Evolutionary conservation across 2,888 invertebrate genomes (phyloP).

Genomic region (Epicampocera succincta): DNA sequence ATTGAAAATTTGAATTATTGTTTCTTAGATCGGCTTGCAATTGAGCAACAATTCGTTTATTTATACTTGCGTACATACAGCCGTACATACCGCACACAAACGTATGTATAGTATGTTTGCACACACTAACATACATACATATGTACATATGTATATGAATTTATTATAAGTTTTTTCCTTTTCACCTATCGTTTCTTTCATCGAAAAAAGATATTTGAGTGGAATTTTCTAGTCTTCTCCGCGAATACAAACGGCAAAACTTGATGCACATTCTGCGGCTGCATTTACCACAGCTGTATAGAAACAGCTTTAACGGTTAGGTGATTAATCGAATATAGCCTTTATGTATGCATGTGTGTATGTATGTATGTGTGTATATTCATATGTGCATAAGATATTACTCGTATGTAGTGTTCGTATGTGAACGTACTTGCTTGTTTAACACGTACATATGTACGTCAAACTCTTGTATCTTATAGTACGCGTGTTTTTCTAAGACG

Average conservation of each 20-base stretch:
- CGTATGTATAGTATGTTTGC: too few relatives aligned
- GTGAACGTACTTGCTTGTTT: too few relatives aligned
- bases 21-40: slow-evolving; percentile 27
- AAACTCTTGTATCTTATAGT: slow-evolving; percentile 29
- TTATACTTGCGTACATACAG: too few relatives aligned
- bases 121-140: too few relatives aligned
- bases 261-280: slow-evolving; percentile 19
- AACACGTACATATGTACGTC: slow-evolving; percentile 13
- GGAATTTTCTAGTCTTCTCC: slow-evolving; percentile 52
- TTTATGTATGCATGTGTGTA: too few relatives aligned
- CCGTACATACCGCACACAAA: too few relatives aligned
- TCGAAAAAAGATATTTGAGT: slow-evolving; percentile 56
- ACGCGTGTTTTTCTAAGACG: slow-evolving; percentile 36
- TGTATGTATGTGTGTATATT: too few relatives aligned
- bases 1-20: background rate
- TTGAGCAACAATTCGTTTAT: slow-evolving; percentile 40
- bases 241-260: slow-evolving; percentile 5
- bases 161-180: background rate
- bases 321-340: slow-evolving; percentile 62
- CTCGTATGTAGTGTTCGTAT: too few relatives aligned
- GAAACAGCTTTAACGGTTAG: slow-evolving; percentile 43
- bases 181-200: slow-evolving; percentile 28
- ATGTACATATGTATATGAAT: too few relatives aligned
- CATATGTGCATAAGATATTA: too few relatives aligned
- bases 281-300: slow-evolving; percentile 7